Evolutionary conservation across 2,113 vertebrate species (phyloP), one percentile per base, ranked within the genome.

Genomic region (Brachypodius melanocephalos): DNA sequence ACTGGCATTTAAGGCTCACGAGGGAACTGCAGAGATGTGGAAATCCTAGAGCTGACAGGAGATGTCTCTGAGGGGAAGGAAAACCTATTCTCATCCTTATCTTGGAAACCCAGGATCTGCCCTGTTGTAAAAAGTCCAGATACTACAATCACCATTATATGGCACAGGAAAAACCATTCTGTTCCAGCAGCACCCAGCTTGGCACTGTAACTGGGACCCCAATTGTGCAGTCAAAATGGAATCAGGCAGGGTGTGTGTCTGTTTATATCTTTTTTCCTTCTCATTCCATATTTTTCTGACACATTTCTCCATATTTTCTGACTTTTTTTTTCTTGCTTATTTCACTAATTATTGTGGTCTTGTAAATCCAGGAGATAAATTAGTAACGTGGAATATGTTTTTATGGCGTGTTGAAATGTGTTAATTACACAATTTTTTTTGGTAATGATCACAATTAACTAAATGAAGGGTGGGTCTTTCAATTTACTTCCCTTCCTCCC

Each of bases 391-490:
- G 36, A 76, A 26, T 54, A 9, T 45, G 17, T 55, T 88, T 88
- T 77, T 80, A 34, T 71, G 72, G 43, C 19, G 10, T 40, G 59
- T 19, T 77, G 75, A 91, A 88, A 80, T n/a, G 34, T n/a, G 51
- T 55, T 82, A 62, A 85, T 91, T 61, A 46, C 42, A 72, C 40
- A 12, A 1, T 45, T 52, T 45, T 52, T 36, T 45, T 1, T 58
- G n/a, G 17, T 84, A 73, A 73, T 71, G 75, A 62, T 40, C 25
- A 21, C 71, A 83, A 62, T 75, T 85, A 76, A 65, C 38, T 82
- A 83, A 91, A 76, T 85, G 71, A 66, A 68, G 66, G 59, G 62
- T 90, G 88, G 11, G 34, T 79, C 62, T 93, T 83, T 80, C 34
- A 83, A 65, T 93, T 85, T 73, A 73, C 9, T 0, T 52, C 38